Conservation (phyloP, 2,113 vertebrate species). For the Prunella fulvescens region DNA sequence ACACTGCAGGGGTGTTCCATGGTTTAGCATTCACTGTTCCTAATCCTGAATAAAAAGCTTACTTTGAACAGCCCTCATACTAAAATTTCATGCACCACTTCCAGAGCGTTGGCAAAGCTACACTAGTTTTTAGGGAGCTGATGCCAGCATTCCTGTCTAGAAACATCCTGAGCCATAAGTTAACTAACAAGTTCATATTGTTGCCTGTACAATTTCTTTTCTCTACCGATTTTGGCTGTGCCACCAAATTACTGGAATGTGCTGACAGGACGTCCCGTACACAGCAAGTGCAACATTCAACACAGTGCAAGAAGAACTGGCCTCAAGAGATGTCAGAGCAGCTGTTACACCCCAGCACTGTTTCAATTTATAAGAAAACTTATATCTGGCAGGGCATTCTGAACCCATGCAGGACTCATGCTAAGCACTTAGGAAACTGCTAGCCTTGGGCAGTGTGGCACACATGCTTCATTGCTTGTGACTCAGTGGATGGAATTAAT, state of each 20-base stretch:
- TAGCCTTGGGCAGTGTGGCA: not conserved
- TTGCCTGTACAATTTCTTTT: not conserved
- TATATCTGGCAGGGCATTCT: not conserved
- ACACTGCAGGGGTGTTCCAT: not conserved
- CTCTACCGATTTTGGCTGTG: not conserved
- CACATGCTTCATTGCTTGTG: not conserved
- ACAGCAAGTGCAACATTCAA: not conserved
- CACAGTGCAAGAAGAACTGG: not conserved
- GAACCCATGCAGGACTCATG: not conserved
- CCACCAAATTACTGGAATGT: not conserved
- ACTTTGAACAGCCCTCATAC: slow-evolving; percentile 18
- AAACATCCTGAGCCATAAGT: slow-evolving; percentile 29
- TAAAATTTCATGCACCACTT: slow-evolving; percentile 55
- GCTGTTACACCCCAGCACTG: not conserved
- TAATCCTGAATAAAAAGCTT: slow-evolving; percentile 45
- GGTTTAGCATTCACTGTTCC: slow-evolving; percentile 10
- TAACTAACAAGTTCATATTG: slow-evolving; percentile 12
- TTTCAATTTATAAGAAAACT: not conserved
- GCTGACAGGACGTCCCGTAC: not conserved
- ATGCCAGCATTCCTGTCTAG: slow-evolving; percentile 19
- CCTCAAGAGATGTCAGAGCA: not conserved
- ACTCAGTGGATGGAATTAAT: not conserved
- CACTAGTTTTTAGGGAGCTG: not conserved
- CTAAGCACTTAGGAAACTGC: not conserved
- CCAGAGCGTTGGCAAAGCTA: not conserved